Conservation (phyloP, 1,140 invertebrate genomes). For the Gyrodactylus salaris region DNA sequence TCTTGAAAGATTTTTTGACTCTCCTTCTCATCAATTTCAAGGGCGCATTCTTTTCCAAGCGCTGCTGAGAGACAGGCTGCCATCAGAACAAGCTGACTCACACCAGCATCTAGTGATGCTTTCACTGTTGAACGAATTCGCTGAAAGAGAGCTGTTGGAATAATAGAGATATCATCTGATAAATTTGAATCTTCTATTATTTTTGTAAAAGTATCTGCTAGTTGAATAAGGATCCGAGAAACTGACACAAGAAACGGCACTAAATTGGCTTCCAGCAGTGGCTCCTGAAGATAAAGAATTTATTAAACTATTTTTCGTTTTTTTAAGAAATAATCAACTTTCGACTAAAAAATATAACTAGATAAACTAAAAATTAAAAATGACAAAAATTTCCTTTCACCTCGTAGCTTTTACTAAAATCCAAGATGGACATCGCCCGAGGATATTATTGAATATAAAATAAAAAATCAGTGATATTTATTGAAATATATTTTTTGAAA, state of each 20-base stretch:
- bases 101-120: not conserved
- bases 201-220: not conserved
- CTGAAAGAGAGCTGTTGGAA: not conserved
- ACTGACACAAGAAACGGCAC: not conserved
- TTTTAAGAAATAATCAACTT: no score
- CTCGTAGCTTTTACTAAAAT: no score
- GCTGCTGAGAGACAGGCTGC: not conserved
- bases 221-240: not conserved
- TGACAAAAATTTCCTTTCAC: no score
- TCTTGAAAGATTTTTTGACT: not conserved
- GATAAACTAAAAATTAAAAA: no score
- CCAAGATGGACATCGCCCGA: no score
- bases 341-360: no score
- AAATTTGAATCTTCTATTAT: not conserved
- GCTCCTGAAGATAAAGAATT: no score
- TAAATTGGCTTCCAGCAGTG: not conserved
- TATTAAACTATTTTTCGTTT: no score
- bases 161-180: not conserved
- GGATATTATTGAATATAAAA: no score
- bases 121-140: not conserved
- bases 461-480: no score
- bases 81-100: not conserved
- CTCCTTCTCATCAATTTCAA: not conserved
- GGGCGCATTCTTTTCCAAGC: not conserved
- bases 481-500: no score